Evolutionary conservation across 2,888 invertebrate species (phyloP).

Genomic region (Cenopis cana): DNA sequence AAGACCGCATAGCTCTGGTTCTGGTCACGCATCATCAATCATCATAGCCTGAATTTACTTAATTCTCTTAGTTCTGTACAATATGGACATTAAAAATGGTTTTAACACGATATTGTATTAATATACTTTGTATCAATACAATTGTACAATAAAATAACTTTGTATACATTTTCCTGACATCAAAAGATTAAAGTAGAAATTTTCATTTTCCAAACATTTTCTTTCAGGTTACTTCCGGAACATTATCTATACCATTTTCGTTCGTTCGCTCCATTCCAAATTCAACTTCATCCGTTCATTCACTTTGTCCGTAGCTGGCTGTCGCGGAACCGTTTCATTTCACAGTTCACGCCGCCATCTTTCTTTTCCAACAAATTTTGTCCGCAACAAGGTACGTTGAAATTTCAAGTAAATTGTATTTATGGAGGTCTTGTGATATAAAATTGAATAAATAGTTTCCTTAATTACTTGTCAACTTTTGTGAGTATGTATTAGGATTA

Average conservation of each 20-base stretch:
- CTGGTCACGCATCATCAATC: no score
- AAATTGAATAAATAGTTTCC: constrained; percentile 45
- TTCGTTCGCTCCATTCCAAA: constrained; percentile 49
- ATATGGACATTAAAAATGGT: no score
- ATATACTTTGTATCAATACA: no score
- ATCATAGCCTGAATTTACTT: no score
- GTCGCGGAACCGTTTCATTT: constrained; percentile 47
- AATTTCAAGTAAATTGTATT: constrained; percentile 57
- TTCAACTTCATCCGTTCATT: constrained; percentile 57
- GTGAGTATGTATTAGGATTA: constrained; percentile 51
- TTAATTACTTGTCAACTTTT: constrained; percentile 46
- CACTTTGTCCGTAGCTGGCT: constrained; percentile 36
- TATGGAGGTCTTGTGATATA: constrained; percentile 50
- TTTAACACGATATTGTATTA: no score
- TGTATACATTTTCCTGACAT: no score
- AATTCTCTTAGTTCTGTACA: no score
- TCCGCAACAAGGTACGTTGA: constrained; percentile 78
- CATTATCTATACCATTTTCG: neutral
- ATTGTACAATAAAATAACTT: no score
- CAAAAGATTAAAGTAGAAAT: no score
- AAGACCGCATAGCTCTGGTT: no score
- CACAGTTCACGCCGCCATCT: constrained; percentile 70
- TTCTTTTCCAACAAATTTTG: constrained; percentile 77
- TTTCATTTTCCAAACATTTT: neutral
- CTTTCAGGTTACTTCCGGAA: constrained; percentile 30